A percentile compares a stretch with the other conserved stretches of the same genome.
Conservation (phyloP, 2,888 invertebrate species). For the Caradrina clavipalpis region DNA sequence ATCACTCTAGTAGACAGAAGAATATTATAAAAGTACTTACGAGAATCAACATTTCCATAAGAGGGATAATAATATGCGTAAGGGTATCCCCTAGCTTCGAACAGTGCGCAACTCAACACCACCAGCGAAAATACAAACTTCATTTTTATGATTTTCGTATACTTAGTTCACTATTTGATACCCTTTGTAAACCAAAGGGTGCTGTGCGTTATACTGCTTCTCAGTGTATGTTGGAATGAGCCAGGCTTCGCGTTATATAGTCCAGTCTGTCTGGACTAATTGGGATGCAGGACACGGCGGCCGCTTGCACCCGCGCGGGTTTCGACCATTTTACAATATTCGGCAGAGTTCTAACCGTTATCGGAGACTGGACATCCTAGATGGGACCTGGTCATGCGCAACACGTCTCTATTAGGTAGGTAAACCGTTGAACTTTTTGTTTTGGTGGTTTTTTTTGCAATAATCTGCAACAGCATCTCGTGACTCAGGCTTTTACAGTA, state of each 20-base stretch:
- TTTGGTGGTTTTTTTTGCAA: conserved; percentile 71
- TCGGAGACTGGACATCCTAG: conserved; percentile 79
- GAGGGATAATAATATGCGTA: conserved; percentile 81
- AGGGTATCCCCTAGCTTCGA: conserved; percentile 79
- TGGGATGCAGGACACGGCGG: conserved; percentile 82
- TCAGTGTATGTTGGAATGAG: conserved; percentile 75
- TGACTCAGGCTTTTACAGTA: conserved; percentile 59
- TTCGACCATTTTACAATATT: conserved; percentile 79
- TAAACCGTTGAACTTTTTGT: conserved; percentile 78
- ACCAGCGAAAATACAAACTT: conserved; percentile 74
- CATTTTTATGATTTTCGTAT: conserved; percentile 69
- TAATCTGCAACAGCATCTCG: conserved; percentile 50
- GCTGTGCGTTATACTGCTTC: conserved; percentile 74
- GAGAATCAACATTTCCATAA: conserved; percentile 84
- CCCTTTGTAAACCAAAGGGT: conserved; percentile 73
- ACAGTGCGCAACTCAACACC: conserved; percentile 76
- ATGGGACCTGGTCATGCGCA: conserved; percentile 74
- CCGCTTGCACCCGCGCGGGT: conserved; percentile 76
- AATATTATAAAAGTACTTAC: conserved; percentile 74
- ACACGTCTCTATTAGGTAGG: conserved; percentile 76
- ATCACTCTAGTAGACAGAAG: no score
- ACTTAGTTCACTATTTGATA: conserved; percentile 61
- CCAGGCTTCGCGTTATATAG: conserved; percentile 83
- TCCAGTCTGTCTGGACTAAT: conserved; percentile 81
- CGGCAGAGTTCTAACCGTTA: conserved; percentile 84